phyloP scores from a whole-genome alignment of 2,113 vertebrate genomes.

The Prochilodus magdalenae region DNA sequence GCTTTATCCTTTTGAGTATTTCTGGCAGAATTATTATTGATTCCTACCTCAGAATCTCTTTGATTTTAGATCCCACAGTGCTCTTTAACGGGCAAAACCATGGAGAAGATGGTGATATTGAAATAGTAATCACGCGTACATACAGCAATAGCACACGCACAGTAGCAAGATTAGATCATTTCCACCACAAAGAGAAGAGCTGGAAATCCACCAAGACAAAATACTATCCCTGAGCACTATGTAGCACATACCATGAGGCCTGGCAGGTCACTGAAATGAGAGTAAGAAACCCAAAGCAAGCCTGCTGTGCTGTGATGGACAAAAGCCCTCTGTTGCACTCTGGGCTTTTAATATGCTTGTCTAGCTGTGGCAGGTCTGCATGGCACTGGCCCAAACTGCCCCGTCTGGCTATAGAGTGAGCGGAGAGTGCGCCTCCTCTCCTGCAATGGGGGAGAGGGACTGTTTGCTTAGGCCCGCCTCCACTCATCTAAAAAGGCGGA shows the following conservation, averaged over 20 bases:
- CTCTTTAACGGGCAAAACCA: neutral
- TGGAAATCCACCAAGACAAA: constrained; percentile 39
- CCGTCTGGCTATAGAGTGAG: constrained; percentile 51
- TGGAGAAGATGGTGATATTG: neutral
- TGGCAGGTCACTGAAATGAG: constrained; percentile 67
- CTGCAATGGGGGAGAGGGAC: constrained; percentile 57
- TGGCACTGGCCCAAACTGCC: constrained; percentile 75
- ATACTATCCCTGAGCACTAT: constrained; percentile 37
- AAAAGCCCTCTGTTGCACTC: constrained; percentile 72
- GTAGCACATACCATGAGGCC: constrained; percentile 40
- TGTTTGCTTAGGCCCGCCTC: constrained; percentile 72
- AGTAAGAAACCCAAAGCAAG: constrained; percentile 61
- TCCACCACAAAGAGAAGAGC: constrained; percentile 40
- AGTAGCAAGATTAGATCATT: constrained; percentile 44
- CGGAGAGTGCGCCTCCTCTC: constrained; percentile 63
- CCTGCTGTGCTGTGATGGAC: constrained; percentile 68
- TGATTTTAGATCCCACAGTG: neutral
- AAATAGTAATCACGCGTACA: neutral
- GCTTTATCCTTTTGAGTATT: no score
- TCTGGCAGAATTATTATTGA: no score
- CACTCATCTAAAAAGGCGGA: constrained; percentile 83
- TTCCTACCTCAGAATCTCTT: neutral
- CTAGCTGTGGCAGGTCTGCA: constrained; percentile 68
- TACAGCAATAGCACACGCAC: constrained; percentile 13
- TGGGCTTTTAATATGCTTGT: constrained; percentile 71